phyloP scores from a whole-genome alignment of 2,797 vertebrate species.

The Staurois parvus region DNA sequence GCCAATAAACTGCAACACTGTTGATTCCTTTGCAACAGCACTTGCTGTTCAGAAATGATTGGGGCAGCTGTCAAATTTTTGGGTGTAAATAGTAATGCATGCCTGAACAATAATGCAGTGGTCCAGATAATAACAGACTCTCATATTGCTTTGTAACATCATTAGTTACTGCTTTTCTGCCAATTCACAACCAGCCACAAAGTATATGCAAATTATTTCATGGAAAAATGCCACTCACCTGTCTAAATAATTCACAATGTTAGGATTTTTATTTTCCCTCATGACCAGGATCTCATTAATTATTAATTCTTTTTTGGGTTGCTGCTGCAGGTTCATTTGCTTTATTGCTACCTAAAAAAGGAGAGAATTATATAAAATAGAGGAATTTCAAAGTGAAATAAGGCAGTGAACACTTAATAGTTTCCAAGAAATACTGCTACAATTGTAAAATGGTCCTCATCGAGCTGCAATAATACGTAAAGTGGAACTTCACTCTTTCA shows the following conservation, averaged over 20 bases:
- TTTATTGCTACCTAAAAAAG: conserved; percentile 93
- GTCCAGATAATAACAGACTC: background rate
- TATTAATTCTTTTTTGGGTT: conserved; percentile 98
- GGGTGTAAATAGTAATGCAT: background rate
- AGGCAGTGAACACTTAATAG: background rate
- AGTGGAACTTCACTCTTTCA: too few relatives aligned
- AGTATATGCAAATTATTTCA: conserved; percentile 21
- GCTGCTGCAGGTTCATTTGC: conserved; percentile 98
- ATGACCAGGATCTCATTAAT: conserved; percentile 99
- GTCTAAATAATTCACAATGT: conserved; percentile 98
- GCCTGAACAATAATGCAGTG: background rate
- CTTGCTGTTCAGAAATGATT: background rate
- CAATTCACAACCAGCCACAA: background rate
- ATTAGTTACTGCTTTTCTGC: background rate
- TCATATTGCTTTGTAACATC: background rate
- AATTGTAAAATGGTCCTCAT: too few relatives aligned
- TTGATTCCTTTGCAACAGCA: background rate
- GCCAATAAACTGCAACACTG: too few relatives aligned
- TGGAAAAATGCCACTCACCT: conserved; percentile 77
- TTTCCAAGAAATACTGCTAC: too few relatives aligned
- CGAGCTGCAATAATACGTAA: background rate
- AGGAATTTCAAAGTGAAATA: background rate
- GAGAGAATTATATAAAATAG: conserved; percentile 23
- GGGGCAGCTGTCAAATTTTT: background rate
- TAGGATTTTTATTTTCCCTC: conserved; percentile 99